Evolutionary conservation across 1,140 invertebrate species (phyloP), one percentile per base, ranked within the genome.

Genomic region (Brachionus calyciflorus): DNA sequence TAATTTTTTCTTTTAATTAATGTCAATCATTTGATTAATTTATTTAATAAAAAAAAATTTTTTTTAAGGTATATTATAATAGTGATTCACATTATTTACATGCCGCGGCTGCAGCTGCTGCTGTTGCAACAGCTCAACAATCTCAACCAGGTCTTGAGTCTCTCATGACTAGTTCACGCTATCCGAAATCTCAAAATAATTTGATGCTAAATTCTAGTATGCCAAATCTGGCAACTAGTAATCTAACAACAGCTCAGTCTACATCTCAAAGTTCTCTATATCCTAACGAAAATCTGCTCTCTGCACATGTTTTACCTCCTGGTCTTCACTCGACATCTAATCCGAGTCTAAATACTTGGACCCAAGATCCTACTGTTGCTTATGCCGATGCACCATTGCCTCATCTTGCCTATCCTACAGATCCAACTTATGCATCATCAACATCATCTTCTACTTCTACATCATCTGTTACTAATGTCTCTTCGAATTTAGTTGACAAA

Each of bases 1-100:
- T 55, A 5, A 55, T 33, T 60, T 12, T 10, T 33, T 37, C n/a
- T 33, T 60, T 30, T 2, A 60, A n/a, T 33, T 33, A 60, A 60
- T 17, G 30, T 19, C 17, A 10, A 60, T n/a, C 12, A 60, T 14
- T 0, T 2, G 12, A 63, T 24, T 41, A 63, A 9, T n/a, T n/a
- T n/a, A n/a, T n/a, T n/a, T n/a, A n/a, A 40, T 40, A 40, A 5
- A 63, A 60, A 17, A 7, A n/a, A 14, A 6, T 33, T 33, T 60
- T 40, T 60, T 24, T 65, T 14, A 65, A 65, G 60, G 60, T 65
- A 7, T 65, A 65, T 44, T 65, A 65, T 28, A 65, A 65, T 24
- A 41, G 40, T 10, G 60, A 65, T 37, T 9, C 3, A 37, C 33
- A 37, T 37, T 65, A 65, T 65, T 37, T 65, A 6, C 37, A 37